These are phyloP conservation scores for Anguilla rostrata DNA, from an alignment of 2,113 vertebrate genomes.

Conservation along the genomic window DNA sequence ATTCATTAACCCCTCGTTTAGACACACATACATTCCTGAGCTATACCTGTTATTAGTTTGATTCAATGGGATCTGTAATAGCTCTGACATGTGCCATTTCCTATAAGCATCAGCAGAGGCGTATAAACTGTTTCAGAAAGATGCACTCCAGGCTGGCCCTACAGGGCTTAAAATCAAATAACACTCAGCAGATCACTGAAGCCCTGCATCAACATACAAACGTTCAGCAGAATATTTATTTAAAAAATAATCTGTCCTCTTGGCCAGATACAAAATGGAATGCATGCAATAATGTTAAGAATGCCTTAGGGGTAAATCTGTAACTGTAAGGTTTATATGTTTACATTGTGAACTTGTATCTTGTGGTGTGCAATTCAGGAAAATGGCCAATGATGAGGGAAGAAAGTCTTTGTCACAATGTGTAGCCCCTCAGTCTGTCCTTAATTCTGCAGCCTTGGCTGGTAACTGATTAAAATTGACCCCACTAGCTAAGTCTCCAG, in stretches of 20 bases:
- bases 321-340: constrained; percentile 1
- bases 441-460: background rate
- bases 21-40: background rate
- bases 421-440: background rate
- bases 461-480: constrained; percentile 11
- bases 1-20: background rate
- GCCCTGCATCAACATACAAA: background rate
- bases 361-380: background rate
- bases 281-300: background rate
- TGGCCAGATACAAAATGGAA: background rate
- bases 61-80: background rate
- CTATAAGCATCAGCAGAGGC: background rate
- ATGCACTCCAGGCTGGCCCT: background rate
- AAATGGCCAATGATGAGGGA: background rate
- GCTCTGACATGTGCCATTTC: background rate
- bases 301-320: constrained; percentile 1
- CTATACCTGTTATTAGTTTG: background rate
- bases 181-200: background rate
- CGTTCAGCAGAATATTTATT: background rate
- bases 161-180: background rate
- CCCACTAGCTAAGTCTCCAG: background rate
- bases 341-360: background rate
- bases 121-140: background rate
- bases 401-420: background rate
- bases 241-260: background rate